phyloP scores from a whole-genome alignment of 2,888 invertebrate species.

The Synergus japonicus region DNA sequence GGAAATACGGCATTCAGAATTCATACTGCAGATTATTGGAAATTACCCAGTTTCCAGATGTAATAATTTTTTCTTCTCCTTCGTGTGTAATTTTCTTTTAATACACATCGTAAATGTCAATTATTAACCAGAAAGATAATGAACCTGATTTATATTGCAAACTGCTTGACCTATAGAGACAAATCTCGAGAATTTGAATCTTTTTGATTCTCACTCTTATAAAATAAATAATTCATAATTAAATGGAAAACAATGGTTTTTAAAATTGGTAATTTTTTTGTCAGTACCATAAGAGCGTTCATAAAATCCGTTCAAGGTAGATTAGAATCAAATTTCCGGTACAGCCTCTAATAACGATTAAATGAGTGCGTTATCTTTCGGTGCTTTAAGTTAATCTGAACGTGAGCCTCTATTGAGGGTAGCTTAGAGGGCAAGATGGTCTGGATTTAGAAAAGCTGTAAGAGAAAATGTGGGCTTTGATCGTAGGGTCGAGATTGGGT shows the following conservation, averaged over 20 bases:
- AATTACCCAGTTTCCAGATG: neutral
- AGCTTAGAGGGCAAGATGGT: neutral
- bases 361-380: neutral
- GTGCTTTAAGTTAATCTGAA: constrained; percentile 4
- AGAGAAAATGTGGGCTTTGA: constrained; percentile 17
- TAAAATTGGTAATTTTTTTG: no score
- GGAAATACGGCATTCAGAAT: constrained; percentile 22
- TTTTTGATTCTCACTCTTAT: no score
- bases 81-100: neutral
- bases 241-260: no score
- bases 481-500: constrained; percentile 12
- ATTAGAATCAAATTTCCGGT: neutral
- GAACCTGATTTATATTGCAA: no score
- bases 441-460: neutral
- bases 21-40: constrained; percentile 10
- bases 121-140: neutral
- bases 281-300: no score
- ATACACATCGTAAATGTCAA: constrained; percentile 13
- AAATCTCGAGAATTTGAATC: no score
- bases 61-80: constrained; percentile 13
- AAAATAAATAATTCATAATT: no score
- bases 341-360: neutral
- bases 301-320: neutral
- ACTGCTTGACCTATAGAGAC: no score
- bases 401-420: neutral